Base-by-base conservation (phyloP, 2,888 invertebrate genomes). In the Papilio gigon region DNA sequence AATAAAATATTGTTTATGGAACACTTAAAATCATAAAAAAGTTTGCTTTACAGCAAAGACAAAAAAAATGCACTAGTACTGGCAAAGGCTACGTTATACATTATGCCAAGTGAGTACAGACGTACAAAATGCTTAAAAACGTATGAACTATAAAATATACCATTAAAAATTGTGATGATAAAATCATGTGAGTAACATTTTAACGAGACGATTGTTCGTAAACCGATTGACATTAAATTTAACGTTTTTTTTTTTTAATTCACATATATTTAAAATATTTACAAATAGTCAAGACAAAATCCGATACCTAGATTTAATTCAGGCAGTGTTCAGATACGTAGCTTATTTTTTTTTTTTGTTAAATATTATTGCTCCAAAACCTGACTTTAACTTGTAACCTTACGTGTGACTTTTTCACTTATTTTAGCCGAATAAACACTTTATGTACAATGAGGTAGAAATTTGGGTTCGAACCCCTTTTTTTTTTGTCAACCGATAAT, bases 391-490 rank as follows among this genome's bases (percentile, higher is more conserved):
- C 77, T 79, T 78, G 71, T 77, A 75, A 76, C 78, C 74, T 79
- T 81, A 80, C n/a, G 17, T 82, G 80, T 76, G 77, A 76, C 79
- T 78, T 81, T 75, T 74, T 82, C 81, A 81, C 85, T 87, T 89
- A 88, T 76, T 87, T 85, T 87, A 89, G 88, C 87, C 87, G 87
- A 90, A 88, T 86, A 42, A 68, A 82, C 81, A 69, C 73, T 77
- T 78, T 89, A 90, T 89, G 80, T 90, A 91, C 90, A 92, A 88
- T 90, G 91, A 92, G 91, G 91, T 90, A 92, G 91, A 88, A 86
- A 53, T 56, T 78, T 74, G 88, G 89, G 89, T 80, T 76, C 72
- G 74, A 74, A 78, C 84, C 86, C 87, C 20, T 4, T 80, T 85
- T 76, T 73, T 81, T 85, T 86, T 87, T 84, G 84, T 86, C 84